Base-by-base conservation (phyloP, 2,888 invertebrate genomes). In the Pseudococcus viburni region DNA sequence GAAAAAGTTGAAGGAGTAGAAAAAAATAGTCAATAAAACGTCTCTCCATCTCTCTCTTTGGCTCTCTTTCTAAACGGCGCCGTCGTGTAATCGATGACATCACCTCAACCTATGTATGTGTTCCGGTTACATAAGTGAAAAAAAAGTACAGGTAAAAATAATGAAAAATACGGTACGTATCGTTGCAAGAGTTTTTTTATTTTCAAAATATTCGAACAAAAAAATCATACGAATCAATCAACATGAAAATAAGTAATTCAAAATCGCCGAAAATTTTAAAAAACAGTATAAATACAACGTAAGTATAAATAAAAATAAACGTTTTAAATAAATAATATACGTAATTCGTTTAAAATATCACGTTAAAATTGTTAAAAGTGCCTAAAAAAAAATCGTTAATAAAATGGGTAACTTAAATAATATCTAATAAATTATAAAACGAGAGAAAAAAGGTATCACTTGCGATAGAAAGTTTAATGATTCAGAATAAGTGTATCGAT, bases 21-120 rank as follows among this genome's bases (percentile, higher is more conserved):
- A 55, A n/a, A 55, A 55, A 55, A 55, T 55, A 55, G 55, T 55
- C 55, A 55, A 55, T 55, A n/a, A 9, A 51, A 51, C 51, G n/a
- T n/a, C 51, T 51, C 55, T 55, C 15, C 17, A 0, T 17, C 17
- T 51, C 51, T 17, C n/a, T 55, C 55, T 2, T 15, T n/a, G 6
- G n/a, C 4, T 68, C 68, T 68, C 68, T 8, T 26, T 26, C 26
- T 26, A 68, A 22, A 64, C 8, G 68, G 68, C 68, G 68, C 68
- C 68, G 68, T 68, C 68, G 68, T 68, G 68, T 68, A 68, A 68
- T 68, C 68, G 68, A 68, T 68, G 68, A 68, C 11, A 68, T 68
- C 26, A 68, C 22, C 22, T 68, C 1, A 68, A 22, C 17, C 6
- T 3, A 59, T 26, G 68, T 12, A 68, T 26, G 26, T 22, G 26